Percentiles rank a stretch among this genome's conserved stretches.
Conservation (phyloP, 2,888 invertebrate genomes). For the Ormyrus rosae region DNA sequence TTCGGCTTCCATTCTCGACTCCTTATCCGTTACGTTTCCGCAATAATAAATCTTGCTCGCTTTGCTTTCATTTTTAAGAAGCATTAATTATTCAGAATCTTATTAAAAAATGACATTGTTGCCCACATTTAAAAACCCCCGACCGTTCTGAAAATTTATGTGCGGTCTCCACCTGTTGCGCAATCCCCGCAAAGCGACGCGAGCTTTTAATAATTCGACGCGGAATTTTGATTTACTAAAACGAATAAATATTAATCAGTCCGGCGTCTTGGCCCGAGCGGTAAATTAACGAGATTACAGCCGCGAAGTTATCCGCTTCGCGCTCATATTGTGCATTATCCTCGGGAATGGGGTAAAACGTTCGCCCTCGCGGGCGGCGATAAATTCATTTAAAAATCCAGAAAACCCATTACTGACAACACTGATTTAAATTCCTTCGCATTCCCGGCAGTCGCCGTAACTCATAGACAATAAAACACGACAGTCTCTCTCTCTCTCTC, state of each 20-base stretch:
- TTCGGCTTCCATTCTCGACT: no score
- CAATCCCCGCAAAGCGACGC: no score
- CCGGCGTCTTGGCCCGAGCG: not conserved
- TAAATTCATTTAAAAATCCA: constrained; percentile 35
- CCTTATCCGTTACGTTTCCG: no score
- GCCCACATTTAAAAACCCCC: no score
- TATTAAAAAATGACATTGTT: no score
- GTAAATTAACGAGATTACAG: constrained; percentile 8
- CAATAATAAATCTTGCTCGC: no score
- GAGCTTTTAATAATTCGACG: not conserved
- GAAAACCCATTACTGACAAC: constrained; percentile 42
- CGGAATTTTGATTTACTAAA: constrained; percentile 2
- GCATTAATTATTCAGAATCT: no score
- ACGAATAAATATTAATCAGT: constrained; percentile 10
- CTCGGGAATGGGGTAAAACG: not conserved
- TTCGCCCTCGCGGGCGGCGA: constrained; percentile 24
- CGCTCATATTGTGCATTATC: not conserved
- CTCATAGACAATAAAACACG: constrained; percentile 40
- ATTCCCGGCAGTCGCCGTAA: constrained; percentile 23
- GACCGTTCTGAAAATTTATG: no score
- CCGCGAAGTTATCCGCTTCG: not conserved
- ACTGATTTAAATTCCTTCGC: constrained; percentile 44
- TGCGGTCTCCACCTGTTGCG: no score
- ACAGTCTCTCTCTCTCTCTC: not conserved
- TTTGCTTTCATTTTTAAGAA: no score